These are phyloP conservation scores for Conops quadrifasciatus DNA, from an alignment of 2,888 invertebrate genomes.

Conservation along the genomic window DNA sequence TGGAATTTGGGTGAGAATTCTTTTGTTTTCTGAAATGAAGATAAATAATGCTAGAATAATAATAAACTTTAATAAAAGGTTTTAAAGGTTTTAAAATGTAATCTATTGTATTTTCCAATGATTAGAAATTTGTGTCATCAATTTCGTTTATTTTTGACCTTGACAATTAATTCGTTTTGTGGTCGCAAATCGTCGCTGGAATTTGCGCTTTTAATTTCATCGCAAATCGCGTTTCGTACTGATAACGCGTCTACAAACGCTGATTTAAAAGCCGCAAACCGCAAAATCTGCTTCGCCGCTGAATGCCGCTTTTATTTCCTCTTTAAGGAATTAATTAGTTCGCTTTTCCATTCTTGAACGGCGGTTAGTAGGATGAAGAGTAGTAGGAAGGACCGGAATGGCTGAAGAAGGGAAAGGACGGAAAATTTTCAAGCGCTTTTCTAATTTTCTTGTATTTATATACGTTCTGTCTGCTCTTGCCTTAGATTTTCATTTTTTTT, in stretches of 20 bases:
- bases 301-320: conserved; percentile 27
- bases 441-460: no score
- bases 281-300: no score
- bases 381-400: neutral
- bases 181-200: neutral
- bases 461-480: no score
- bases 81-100: no score
- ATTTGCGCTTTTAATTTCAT: neutral
- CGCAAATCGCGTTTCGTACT: neutral
- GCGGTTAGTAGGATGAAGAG: neutral
- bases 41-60: no score
- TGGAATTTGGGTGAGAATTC: neutral
- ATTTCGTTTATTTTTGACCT: neutral
- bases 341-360: neutral
- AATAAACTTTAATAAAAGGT: no score
- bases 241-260: no score
- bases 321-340: conserved; percentile 30
- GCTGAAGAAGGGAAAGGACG: neutral
- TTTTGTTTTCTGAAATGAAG: no score
- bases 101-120: neutral
- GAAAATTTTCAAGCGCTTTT: no score
- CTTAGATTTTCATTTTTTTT: no score
- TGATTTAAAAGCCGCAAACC: no score
- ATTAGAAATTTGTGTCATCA: neutral
- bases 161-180: neutral